Evolutionary conservation across 2,888 invertebrate species (phyloP).

Genomic region (Apocheima hispidaria): DNA sequence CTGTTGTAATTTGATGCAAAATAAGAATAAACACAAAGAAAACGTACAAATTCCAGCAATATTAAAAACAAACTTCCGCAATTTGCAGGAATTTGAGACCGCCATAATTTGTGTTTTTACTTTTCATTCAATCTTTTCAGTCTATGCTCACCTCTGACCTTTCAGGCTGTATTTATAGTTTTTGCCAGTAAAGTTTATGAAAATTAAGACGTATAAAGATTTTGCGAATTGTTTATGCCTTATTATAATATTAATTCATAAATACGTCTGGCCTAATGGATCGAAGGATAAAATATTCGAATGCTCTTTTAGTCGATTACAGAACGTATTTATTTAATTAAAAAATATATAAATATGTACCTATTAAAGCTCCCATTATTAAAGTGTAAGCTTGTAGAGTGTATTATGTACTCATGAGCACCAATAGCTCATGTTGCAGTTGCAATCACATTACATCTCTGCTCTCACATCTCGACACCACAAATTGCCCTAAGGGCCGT

Average conservation of each 20-base stretch:
- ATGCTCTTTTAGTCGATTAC: no score
- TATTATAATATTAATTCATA: no score
- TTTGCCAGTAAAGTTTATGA: no score
- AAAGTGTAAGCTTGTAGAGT: no score
- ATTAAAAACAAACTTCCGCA: slow-evolving; percentile 9
- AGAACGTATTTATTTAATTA: no score
- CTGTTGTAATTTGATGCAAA: slow-evolving; percentile 5
- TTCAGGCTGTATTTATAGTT: neutral
- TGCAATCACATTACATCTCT: slow-evolving; percentile 17
- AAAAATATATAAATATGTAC: no score
- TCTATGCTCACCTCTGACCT: neutral
- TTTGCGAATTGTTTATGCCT: no score
- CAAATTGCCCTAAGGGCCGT: slow-evolving; percentile 32
- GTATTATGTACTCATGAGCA: neutral
- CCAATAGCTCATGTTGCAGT: neutral
- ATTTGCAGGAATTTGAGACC: slow-evolving; percentile 4
- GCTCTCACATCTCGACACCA: slow-evolving; percentile 15
- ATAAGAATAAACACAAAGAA: neutral
- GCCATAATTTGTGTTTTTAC: slow-evolving; percentile 5
- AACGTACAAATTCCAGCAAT: slow-evolving; percentile 1
- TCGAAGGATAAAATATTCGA: no score
- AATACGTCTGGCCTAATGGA: no score
- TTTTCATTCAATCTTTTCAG: slow-evolving; percentile 3
- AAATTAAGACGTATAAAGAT: no score
- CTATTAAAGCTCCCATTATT: no score